Evolutionary conservation across 2,113 vertebrate genomes (phyloP).

Genomic region (Castor canadensis): DNA sequence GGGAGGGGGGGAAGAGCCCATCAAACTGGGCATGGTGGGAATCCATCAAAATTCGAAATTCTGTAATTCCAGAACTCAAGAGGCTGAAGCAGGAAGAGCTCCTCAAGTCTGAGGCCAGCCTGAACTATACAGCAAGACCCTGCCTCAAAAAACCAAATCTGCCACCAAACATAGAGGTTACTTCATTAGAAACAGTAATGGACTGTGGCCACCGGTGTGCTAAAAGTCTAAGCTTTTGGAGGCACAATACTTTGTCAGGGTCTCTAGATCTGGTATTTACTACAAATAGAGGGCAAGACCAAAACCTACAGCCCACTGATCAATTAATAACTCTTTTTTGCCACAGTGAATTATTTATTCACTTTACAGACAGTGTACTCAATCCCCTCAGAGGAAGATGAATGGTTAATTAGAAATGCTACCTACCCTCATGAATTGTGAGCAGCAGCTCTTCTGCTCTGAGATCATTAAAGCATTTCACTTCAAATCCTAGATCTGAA

Average conservation of each 20-base stretch:
- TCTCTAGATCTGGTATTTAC: neutral
- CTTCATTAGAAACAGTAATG: neutral
- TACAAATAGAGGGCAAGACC: neutral
- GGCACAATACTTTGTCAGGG: neutral
- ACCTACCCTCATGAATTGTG: conserved; percentile 88
- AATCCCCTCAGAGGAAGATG: neutral
- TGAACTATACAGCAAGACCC: too few relatives aligned
- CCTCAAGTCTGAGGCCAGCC: too few relatives aligned
- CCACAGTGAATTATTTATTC: neutral
- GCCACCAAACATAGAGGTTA: neutral
- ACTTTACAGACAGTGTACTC: neutral
- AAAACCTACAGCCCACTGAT: neutral
- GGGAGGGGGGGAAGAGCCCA: neutral
- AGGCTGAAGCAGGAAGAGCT: too few relatives aligned
- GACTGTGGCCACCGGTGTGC: neutral
- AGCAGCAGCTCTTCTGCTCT: conserved; percentile 84
- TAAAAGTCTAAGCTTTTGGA: neutral
- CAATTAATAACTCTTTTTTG: neutral
- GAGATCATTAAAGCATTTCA: conserved; percentile 86
- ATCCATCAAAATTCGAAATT: too few relatives aligned
- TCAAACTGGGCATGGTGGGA: too few relatives aligned
- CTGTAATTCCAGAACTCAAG: too few relatives aligned
- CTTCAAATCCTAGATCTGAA: conserved; percentile 91
- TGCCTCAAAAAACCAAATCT: too few relatives aligned
- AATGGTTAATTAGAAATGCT: neutral